These are phyloP conservation scores for Amphipoea lucens DNA, from an alignment of 2,888 invertebrate genomes.

Conservation along the genomic window DNA sequence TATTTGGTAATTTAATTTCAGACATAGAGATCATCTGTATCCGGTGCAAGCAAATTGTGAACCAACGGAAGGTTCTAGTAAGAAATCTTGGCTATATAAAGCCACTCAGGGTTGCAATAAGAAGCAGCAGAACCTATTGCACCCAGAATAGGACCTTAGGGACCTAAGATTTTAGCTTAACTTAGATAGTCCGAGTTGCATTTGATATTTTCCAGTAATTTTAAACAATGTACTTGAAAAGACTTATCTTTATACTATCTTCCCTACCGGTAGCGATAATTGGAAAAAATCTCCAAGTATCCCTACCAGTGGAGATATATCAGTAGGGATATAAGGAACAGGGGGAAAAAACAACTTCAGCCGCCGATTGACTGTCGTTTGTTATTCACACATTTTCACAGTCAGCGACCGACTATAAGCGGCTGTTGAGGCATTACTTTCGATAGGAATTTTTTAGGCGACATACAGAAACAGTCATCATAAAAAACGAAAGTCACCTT, in stretches of 20 bases:
- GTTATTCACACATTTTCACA: too few species aligned
- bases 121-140: not conserved
- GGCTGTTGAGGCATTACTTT: too few species aligned
- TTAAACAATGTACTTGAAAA: not conserved
- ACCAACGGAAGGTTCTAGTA: not conserved
- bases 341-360: too few species aligned
- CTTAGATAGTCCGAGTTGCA: not conserved
- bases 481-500: too few species aligned
- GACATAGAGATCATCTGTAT: not conserved
- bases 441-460: too few species aligned
- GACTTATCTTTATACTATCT: not conserved
- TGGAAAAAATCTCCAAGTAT: too few species aligned
- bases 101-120: not conserved
- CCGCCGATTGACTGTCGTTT: too few species aligned
- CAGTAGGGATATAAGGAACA: too few species aligned
- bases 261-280: too few species aligned
- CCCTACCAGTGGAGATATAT: too few species aligned
- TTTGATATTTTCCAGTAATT: not conserved
- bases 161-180: not conserved
- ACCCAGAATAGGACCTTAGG: not conserved
- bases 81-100: not conserved
- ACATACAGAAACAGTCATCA: too few species aligned
- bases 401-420: too few species aligned
- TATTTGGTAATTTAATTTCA: constrained; percentile 21
- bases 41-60: not conserved